phyloP scores from a whole-genome alignment of 1,140 invertebrate genomes.

The Lepidurus arcticus region DNA sequence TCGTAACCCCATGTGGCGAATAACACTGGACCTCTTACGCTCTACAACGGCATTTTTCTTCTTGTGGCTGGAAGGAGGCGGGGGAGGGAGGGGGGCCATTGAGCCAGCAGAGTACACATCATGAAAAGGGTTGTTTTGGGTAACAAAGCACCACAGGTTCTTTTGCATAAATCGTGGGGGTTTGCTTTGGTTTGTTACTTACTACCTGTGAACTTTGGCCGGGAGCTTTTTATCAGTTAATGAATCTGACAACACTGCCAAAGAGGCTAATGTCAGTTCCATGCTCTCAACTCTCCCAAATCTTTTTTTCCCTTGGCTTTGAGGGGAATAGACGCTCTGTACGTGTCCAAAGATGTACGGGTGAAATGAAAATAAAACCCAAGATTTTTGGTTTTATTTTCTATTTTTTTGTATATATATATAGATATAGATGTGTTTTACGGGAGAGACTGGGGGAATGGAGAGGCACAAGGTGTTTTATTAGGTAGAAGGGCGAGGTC shows the following conservation, averaged over 20 bases:
- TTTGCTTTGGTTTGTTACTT: neutral
- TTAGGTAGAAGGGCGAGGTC: slow-evolving; percentile 17
- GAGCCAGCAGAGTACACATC: too few species aligned
- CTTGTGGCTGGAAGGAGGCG: too few species aligned
- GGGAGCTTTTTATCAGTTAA: neutral
- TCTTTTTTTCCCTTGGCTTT: too few species aligned
- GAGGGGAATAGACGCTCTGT: neutral
- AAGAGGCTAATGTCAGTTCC: slow-evolving; percentile 12
- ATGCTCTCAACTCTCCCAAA: neutral
- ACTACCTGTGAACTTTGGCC: neutral
- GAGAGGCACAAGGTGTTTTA: slow-evolving; percentile 17
- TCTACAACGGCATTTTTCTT: too few species aligned
- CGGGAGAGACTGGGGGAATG: neutral
- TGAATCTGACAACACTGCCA: slow-evolving; percentile 14
- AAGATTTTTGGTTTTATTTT: too few species aligned
- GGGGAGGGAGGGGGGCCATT: too few species aligned
- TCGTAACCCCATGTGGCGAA: neutral
- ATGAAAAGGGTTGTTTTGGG: slow-evolving; percentile 1
- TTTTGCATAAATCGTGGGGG: slow-evolving; percentile 19
- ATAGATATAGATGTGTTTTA: neutral
- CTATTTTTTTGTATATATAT: too few species aligned
- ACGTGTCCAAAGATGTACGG: neutral
- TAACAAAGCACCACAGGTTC: slow-evolving; percentile 4
- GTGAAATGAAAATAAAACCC: neutral
- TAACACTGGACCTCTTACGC: neutral